A percentile compares a stretch with the other conserved stretches of the same genome.
Conservation (phyloP, 2,797 vertebrate species). For the Gymnocypris eckloni region DNA sequence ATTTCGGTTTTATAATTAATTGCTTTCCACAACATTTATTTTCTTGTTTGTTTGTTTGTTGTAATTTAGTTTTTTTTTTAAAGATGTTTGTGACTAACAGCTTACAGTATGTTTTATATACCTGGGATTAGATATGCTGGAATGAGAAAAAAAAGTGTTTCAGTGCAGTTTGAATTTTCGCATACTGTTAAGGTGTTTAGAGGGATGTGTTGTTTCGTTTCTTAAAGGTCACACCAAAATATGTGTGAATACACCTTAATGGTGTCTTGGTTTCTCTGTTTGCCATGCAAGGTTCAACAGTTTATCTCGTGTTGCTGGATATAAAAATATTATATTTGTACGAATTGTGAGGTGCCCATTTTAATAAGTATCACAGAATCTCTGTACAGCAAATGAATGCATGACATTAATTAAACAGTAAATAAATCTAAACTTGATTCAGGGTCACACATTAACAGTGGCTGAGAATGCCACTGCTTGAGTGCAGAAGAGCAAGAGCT, state of each 20-base stretch:
- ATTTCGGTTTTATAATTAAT: background rate
- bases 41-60: background rate
- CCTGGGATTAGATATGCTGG: background rate
- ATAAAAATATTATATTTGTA: background rate
- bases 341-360: background rate
- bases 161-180: background rate
- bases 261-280: background rate
- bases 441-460: background rate
- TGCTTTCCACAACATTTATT: background rate
- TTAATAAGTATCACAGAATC: background rate
- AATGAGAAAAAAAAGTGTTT: background rate
- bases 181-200: background rate
- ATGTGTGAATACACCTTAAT: background rate
- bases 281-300: background rate
- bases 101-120: background rate
- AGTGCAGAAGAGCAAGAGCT: background rate
- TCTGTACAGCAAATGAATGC: background rate
- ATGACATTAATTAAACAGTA: background rate
- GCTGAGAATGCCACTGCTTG: background rate
- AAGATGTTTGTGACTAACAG: background rate
- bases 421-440: background rate
- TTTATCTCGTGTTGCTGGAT: background rate
- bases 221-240: conserved; percentile 1
- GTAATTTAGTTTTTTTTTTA: no score
- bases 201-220: background rate